Conservation (phyloP, 2,113 vertebrate species). For the Lamprotornis superbus region DNA sequence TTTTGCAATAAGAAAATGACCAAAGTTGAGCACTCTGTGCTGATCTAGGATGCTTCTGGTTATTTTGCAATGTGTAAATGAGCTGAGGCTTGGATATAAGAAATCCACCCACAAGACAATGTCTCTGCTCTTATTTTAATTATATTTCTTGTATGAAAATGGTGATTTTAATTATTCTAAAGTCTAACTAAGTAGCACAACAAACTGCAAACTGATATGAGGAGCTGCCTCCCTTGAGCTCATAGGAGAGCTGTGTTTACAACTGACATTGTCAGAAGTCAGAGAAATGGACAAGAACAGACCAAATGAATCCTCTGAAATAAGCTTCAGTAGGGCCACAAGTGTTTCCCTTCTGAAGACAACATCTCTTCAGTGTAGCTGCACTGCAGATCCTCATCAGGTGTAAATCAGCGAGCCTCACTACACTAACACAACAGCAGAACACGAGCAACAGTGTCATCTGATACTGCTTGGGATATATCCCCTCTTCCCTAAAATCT, state of each 20-base stretch:
- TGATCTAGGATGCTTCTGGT: slow-evolving; percentile 9
- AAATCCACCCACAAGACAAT: not conserved
- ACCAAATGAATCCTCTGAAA: not conserved
- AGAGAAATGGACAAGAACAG: not conserved
- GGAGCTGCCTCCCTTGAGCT: not conserved
- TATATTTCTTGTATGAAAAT: not conserved
- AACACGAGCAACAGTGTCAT: not conserved
- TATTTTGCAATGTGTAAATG: slow-evolving; percentile 39
- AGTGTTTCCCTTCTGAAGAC: not conserved
- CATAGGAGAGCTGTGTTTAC: not conserved
- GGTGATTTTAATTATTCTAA: not conserved
- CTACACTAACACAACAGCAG: not conserved
- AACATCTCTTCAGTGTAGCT: not conserved
- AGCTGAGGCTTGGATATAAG: not conserved
- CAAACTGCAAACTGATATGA: not conserved
- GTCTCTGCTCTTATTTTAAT: slow-evolving; percentile 30
- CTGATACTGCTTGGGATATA: not conserved
- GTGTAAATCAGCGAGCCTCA: not conserved
- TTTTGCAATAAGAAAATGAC: slow-evolving; percentile 23
- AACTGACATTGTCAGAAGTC: not conserved
- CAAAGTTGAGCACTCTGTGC: not conserved
- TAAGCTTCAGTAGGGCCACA: not conserved
- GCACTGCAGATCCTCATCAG: not conserved
- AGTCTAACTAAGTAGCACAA: not conserved
- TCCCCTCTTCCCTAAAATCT: not conserved